Conservation (phyloP, 2,888 invertebrate species). For the Ceraclea dissimilis region DNA sequence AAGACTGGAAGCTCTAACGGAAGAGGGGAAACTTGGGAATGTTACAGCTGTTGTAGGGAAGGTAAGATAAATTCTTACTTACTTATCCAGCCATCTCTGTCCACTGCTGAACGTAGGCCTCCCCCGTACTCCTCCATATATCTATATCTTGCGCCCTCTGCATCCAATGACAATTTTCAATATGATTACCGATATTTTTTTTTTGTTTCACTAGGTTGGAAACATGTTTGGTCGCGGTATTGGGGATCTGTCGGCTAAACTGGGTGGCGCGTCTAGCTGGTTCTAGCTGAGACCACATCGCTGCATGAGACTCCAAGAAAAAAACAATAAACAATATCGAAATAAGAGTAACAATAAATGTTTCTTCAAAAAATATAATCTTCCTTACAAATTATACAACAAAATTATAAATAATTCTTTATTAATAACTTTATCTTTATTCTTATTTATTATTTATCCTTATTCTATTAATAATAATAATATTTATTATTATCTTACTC, state of each 20-base stretch:
- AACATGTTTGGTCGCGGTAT: conserved; percentile 87
- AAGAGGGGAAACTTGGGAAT: conserved; percentile 64
- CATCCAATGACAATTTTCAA: neutral
- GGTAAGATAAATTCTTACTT: conserved; percentile 32
- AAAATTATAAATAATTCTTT: too few relatives aligned
- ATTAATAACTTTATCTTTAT: neutral
- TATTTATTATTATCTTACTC: neutral
- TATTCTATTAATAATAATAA: neutral
- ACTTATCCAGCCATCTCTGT: too few relatives aligned
- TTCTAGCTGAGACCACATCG: conserved; percentile 49
- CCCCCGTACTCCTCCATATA: too few relatives aligned
- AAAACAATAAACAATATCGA: neutral
- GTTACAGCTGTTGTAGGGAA: conserved; percentile 82
- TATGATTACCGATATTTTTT: too few relatives aligned
- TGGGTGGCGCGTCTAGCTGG: conserved; percentile 80
- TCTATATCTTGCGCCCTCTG: too few relatives aligned
- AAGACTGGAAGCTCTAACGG: conserved; percentile 43
- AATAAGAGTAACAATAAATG: neutral
- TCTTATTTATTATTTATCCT: neutral
- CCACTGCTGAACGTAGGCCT: too few relatives aligned
- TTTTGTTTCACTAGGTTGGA: conserved; percentile 54
- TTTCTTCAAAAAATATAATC: neutral
- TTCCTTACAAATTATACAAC: neutral
- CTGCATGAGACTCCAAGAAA: too few relatives aligned
- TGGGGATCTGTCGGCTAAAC: conserved; percentile 82